Evolutionary conservation across 2,797 vertebrate species (phyloP).

Genomic region (Sebastes iracundus): DNA sequence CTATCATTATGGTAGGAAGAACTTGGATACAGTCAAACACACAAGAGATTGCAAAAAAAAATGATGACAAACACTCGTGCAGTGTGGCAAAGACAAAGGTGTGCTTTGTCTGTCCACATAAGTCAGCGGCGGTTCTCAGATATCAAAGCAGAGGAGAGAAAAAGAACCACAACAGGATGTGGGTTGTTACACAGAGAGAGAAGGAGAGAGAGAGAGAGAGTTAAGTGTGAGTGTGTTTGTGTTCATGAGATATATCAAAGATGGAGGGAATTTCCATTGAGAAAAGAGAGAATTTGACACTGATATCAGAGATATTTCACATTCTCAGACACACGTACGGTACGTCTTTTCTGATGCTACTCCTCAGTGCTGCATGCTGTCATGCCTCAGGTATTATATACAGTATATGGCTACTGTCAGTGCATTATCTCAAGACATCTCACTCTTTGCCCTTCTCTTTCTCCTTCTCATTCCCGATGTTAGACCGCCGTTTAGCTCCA

Average conservation of each 20-base stretch:
- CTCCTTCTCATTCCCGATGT: slow-evolving; percentile 33
- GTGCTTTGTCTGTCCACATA: slow-evolving; percentile 63
- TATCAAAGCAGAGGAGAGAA: slow-evolving; percentile 66
- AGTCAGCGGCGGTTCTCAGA: slow-evolving; percentile 57
- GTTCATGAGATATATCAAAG: slow-evolving; percentile 30
- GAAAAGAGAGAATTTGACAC: slow-evolving; percentile 28
- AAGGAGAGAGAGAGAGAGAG: slow-evolving; percentile 18
- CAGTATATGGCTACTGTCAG: not conserved
- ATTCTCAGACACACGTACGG: slow-evolving; percentile 40
- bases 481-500: slow-evolving; percentile 39
- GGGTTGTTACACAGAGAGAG: slow-evolving; percentile 48
- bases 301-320: slow-evolving; percentile 46
- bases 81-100: slow-evolving; percentile 68
- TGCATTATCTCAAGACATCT: slow-evolving; percentile 15
- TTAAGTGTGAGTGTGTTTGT: not conserved
- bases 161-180: slow-evolving; percentile 69
- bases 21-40: slow-evolving; percentile 16
- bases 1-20: slow-evolving; percentile 5
- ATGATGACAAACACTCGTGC: slow-evolving; percentile 52
- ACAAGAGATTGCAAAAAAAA: slow-evolving; percentile 35
- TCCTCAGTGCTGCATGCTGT: slow-evolving; percentile 16
- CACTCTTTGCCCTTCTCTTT: slow-evolving; percentile 34
- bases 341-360: not conserved
- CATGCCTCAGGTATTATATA: not conserved
- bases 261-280: slow-evolving; percentile 64